Percentiles rank a stretch among this genome's conserved stretches.
Evolutionary conservation across 1,140 invertebrate genomes (phyloP).

Genomic region (Drosophila kanapiae): DNA sequence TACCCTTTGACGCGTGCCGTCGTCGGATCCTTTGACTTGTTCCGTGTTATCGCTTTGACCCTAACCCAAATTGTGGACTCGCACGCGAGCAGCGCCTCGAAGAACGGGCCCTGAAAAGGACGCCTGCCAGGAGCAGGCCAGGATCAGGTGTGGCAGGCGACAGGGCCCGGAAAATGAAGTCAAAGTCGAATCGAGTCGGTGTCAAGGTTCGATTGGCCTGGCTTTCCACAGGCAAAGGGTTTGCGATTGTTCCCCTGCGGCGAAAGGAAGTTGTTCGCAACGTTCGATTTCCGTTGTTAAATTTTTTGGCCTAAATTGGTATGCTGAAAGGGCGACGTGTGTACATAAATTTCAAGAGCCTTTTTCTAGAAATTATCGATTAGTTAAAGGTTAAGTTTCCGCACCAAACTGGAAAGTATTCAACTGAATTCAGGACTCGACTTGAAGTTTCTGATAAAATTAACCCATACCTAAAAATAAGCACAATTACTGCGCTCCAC

Average conservation of each 20-base stretch:
- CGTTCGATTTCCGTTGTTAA: constrained; percentile 55
- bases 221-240: constrained; percentile 15
- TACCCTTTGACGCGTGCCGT: constrained; percentile 67
- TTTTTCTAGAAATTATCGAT: background rate
- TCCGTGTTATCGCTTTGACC: constrained; percentile 80
- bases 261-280: constrained; percentile 58
- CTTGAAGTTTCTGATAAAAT: background rate
- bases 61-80: constrained; percentile 81
- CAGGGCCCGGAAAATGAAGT: constrained; percentile 55
- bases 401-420: background rate
- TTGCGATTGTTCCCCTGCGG: constrained; percentile 16
- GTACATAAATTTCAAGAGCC: background rate
- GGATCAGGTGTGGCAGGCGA: constrained; percentile 43
- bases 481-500: too few relatives aligned
- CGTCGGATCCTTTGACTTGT: constrained; percentile 70
- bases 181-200: constrained; percentile 66
- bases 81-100: constrained; percentile 61
- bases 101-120: constrained; percentile 10
- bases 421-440: background rate
- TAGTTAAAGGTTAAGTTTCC: background rate
- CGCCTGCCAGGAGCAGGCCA: constrained; percentile 1
- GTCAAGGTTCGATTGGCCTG: constrained; percentile 61
- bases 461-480: too few relatives aligned
- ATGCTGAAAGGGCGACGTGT: background rate
- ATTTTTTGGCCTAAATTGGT: constrained; percentile 3